Percentiles rank a stretch among this genome's conserved stretches.
These are phyloP conservation scores for Rhizoglyphus robini DNA, from an alignment of 1,140 invertebrate species.

Conservation along the genomic window DNA sequence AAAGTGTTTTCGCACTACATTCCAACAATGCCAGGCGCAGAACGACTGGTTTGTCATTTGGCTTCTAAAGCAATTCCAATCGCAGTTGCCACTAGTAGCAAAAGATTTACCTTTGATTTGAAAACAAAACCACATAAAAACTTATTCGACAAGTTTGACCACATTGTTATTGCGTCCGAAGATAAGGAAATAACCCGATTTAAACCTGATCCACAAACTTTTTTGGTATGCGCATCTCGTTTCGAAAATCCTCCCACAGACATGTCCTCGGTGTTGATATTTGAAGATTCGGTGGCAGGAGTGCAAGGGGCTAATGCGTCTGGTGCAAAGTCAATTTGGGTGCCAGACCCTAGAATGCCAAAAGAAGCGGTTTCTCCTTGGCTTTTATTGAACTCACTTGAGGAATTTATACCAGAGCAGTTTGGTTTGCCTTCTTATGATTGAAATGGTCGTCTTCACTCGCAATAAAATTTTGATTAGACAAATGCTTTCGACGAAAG, in stretches of 20 bases:
- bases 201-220: slow-evolving; percentile 24
- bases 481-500: too few species aligned
- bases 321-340: slow-evolving; percentile 22
- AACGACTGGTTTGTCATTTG: slow-evolving; percentile 20
- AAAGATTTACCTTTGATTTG: background rate
- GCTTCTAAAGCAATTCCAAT: slow-evolving; percentile 18
- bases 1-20: slow-evolving; percentile 18
- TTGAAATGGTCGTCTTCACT: too few species aligned
- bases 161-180: slow-evolving; percentile 18
- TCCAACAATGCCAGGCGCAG: slow-evolving; percentile 22
- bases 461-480: too few species aligned
- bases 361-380: background rate
- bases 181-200: slow-evolving; percentile 22
- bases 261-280: slow-evolving; percentile 20
- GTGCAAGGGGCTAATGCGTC: slow-evolving; percentile 19
- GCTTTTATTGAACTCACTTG: slow-evolving; percentile 20
- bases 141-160: slow-evolving; percentile 21
- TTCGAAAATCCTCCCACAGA: background rate
- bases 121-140: slow-evolving; percentile 14
- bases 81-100: slow-evolving; percentile 20
- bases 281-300: slow-evolving; percentile 24
- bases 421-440: slow-evolving; percentile 22
- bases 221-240: slow-evolving; percentile 15
- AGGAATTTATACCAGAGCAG: slow-evolving; percentile 21
- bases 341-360: slow-evolving; percentile 16